Conservation (phyloP, 1,140 invertebrate genomes). For the Myzus persicae region DNA sequence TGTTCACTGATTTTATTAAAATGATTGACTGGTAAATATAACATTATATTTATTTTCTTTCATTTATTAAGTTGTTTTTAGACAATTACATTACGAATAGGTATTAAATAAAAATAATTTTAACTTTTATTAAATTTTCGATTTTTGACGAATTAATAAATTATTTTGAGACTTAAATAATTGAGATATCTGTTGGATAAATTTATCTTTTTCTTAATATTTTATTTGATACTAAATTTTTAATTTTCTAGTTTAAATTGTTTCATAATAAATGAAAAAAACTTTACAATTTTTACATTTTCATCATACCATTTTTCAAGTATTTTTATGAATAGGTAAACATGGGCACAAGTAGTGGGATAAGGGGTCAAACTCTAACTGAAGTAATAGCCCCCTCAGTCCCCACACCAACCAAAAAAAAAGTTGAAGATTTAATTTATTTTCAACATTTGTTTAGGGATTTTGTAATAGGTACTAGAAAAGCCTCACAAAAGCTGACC, state of each 20-base stretch:
- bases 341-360: too few species aligned
- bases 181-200: not conserved
- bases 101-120: not conserved
- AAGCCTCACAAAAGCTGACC: too few species aligned
- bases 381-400: too few species aligned
- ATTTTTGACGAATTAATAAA: not conserved
- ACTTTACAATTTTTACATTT: too few species aligned
- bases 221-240: too few species aligned
- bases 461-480: too few species aligned
- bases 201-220: not conserved
- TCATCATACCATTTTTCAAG: too few species aligned
- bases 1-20: not conserved
- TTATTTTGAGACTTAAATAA: not conserved
- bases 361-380: too few species aligned
- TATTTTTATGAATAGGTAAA: too few species aligned
- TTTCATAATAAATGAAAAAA: not conserved
- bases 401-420: too few species aligned
- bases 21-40: constrained; percentile 45
- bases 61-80: not conserved
- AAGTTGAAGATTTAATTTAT: too few species aligned
- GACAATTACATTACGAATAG: not conserved
- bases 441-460: too few species aligned
- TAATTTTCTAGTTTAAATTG: not conserved
- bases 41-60: not conserved
- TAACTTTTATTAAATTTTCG: not conserved